Conservation (phyloP, 2,113 vertebrate species). For the Tenrec ecaudatus region DNA sequence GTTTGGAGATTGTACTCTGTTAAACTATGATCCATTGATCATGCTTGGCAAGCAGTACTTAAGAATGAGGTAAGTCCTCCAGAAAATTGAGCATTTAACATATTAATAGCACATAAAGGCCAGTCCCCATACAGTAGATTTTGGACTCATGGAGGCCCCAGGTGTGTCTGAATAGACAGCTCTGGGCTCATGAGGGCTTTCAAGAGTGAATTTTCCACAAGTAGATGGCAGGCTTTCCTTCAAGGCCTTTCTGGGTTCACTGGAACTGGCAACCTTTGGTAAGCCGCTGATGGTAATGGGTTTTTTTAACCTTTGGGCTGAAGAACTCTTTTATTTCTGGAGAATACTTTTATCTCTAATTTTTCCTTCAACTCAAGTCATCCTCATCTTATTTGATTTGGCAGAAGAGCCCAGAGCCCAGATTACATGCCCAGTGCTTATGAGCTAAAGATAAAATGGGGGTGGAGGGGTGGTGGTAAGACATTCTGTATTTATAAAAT, state of each 20-base stretch:
- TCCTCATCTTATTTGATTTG: conserved; percentile 25
- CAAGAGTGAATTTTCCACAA: neutral
- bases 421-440: neutral
- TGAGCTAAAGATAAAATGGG: neutral
- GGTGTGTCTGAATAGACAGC: no score
- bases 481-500: neutral
- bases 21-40: neutral
- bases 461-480: neutral
- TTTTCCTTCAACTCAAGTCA: neutral
- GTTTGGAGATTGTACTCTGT: neutral
- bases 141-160: neutral
- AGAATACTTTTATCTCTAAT: neutral
- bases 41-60: neutral
- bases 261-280: neutral
- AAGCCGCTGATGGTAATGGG: neutral
- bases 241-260: neutral
- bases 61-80: no score
- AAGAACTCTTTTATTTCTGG: neutral
- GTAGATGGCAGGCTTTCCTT: neutral
- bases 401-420: neutral
- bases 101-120: neutral
- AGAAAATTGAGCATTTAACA: no score
- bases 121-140: neutral
- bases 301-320: neutral
- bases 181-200: no score